Conservation (phyloP, 2,797 vertebrate genomes). For the Oceanodroma leucorhoa region DNA sequence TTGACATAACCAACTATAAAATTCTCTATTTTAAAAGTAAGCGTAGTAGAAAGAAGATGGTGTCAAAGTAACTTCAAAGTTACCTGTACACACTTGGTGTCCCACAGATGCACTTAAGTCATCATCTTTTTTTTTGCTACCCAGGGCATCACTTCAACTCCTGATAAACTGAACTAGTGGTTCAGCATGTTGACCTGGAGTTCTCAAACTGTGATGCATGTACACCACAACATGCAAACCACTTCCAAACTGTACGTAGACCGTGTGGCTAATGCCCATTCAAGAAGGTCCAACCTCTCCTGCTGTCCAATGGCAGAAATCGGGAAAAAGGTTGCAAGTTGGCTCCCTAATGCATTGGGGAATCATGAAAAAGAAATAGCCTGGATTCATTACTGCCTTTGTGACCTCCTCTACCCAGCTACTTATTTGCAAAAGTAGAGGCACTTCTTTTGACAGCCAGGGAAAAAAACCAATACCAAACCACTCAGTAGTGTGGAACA, state of each 20-base stretch:
- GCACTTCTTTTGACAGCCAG: not conserved
- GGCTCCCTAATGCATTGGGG: not conserved
- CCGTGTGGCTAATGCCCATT: fast-evolving
- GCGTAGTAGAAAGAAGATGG: not conserved
- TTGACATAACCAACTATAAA: not conserved
- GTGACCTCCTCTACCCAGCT: not conserved
- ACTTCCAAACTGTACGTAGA: fast-evolving
- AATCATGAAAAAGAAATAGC: not conserved
- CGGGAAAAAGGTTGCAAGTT: not conserved
- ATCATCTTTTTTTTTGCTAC: not conserved
- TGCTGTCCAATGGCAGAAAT: not conserved
- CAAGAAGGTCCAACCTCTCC: not conserved
- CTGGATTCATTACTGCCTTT: not conserved
- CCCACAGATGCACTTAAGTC: not conserved
- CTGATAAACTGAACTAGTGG: not conserved
- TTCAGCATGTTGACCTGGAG: not conserved
- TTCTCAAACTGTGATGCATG: not conserved
- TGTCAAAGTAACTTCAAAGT: not conserved
- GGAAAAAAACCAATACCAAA: not conserved
- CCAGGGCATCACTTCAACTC: not conserved
- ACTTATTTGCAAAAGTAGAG: not conserved
- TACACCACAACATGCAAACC: not conserved
- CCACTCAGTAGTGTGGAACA: not conserved
- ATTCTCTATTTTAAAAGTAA: not conserved
- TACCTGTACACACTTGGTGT: not conserved